A percentile compares a stretch with the other conserved stretches of the same genome.
phyloP scores from a whole-genome alignment of 2,797 vertebrate genomes.

The Rhynchonycteris naso region DNA sequence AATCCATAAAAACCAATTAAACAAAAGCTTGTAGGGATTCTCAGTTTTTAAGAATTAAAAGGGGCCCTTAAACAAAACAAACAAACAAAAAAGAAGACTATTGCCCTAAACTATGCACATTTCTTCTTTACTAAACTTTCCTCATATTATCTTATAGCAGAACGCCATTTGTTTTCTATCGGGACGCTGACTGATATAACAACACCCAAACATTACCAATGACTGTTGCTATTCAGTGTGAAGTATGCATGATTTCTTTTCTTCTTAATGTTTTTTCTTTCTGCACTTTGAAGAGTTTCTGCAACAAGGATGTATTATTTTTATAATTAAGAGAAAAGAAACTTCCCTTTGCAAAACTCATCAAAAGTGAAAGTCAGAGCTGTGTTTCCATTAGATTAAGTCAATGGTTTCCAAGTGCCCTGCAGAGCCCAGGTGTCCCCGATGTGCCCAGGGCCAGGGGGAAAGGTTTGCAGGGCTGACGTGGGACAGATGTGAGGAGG shows the following conservation, averaged over 20 bases:
- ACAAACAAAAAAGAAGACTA: not conserved
- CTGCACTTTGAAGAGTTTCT: constrained; percentile 3
- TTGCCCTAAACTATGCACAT: not conserved
- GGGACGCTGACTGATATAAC: not conserved
- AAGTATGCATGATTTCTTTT: not conserved
- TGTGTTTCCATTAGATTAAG: not conserved
- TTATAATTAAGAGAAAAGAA: constrained; percentile 49
- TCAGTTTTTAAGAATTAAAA: constrained; percentile 45
- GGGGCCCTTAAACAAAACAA: not conserved
- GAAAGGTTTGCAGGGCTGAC: no score
- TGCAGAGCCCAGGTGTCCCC: not conserved
- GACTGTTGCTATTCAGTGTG: not conserved
- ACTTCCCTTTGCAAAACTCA: constrained; percentile 44
- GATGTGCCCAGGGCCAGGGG: not conserved
- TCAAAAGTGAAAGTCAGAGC: constrained; percentile 50
- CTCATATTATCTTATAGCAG: not conserved
- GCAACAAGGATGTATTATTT: not conserved
- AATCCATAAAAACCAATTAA: not conserved
- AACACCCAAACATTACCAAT: not conserved
- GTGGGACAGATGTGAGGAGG: not conserved
- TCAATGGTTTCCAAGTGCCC: not conserved
- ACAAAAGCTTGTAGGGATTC: not conserved
- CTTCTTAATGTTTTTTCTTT: not conserved
- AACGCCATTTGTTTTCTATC: not conserved
- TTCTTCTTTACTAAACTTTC: constrained; percentile 32